Base-by-base conservation (phyloP, 2,113 vertebrate species). In the Eulacestoma nigropectus region DNA sequence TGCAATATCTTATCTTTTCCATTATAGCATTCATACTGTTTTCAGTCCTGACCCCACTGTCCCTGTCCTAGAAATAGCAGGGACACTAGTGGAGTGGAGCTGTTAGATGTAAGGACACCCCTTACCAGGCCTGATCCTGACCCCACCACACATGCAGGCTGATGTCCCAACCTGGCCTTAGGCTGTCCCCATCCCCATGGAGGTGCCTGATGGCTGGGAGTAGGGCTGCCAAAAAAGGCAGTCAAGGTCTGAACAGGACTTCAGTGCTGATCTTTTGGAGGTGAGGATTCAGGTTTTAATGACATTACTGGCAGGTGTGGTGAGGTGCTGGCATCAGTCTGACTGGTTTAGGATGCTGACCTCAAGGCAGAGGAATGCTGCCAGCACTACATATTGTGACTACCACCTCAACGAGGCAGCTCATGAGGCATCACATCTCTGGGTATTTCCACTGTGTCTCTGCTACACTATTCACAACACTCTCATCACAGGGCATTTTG, bases 361-460 rank as follows among this genome's bases (percentile, higher is more conserved):
- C 44, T 96, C 94, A 95, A 88, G 91, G 86, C 85, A 94, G 76
- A 95, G 79, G 95, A 95, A 96, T 93, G 93, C 79, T 88, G 67
- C 78, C 13, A 1, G 63, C 1, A 1, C 35, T 79, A 35, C 55
- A 49, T 11, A 0, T 26, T 53, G 78, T 85, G 73, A 95, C 91
- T 90, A 93, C 55, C 20, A 3, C 59, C 75, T 86, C 57, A 42
- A 21, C 0, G 1, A 88, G 62, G 50, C 81, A 87, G 67, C 64
- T 90, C 90, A 91, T 0, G 2, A 89, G 62, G 78, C 63, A 63
- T 29, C 2, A 7, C 15, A 3, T 44, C 49, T 11, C 21, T 23
- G 67, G 65, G 4, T 64, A 56, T 64, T 94, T 90, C 68, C 83
- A 60, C 68, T 35, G 47, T 12, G 10, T 39, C 90, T 83, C 75